Percentiles rank a stretch among this genome's conserved stretches.
These are phyloP conservation scores for Lycodopsis pacificus DNA, from an alignment of 2,797 vertebrate species.

Conservation along the genomic window DNA sequence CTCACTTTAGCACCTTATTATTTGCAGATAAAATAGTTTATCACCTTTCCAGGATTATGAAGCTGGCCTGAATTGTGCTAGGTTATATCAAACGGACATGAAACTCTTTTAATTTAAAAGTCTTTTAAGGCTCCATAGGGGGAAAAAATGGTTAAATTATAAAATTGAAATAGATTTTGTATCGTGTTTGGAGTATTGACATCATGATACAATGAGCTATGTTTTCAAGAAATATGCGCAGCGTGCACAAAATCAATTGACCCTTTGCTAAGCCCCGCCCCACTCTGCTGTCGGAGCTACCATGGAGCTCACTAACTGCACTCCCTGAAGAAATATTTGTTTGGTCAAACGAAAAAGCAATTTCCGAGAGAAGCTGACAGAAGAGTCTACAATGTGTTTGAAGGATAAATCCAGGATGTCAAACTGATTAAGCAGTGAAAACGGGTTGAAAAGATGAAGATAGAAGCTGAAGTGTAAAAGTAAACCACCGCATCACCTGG, in stretches of 20 bases:
- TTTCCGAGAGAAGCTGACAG: no score
- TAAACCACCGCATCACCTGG: no score
- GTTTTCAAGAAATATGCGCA: not conserved
- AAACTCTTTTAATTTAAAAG: not conserved
- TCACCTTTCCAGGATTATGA: slow-evolving; percentile 43
- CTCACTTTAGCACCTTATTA: slow-evolving; percentile 52
- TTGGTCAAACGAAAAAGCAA: no score
- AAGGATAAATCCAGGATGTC: no score
- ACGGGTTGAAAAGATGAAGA: no score
- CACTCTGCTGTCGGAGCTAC: not conserved
- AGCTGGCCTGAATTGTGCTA: slow-evolving; percentile 7
- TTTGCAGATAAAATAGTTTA: slow-evolving; percentile 50
- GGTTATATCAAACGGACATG: not conserved
- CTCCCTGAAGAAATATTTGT: not conserved
- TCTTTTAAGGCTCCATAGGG: not conserved
- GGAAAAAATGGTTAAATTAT: not conserved
- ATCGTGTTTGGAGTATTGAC: not conserved
- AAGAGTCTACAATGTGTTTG: no score
- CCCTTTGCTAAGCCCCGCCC: no score
- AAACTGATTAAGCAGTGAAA: no score
- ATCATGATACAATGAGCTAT: no score
- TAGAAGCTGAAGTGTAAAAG: no score
- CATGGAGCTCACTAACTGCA: not conserved
- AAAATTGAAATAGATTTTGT: not conserved
- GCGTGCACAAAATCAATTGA: no score